Percentiles rank a stretch among this genome's conserved stretches.
phyloP scores from a whole-genome alignment of 2,797 vertebrate species.

The Cheirogaleus major region DNA sequence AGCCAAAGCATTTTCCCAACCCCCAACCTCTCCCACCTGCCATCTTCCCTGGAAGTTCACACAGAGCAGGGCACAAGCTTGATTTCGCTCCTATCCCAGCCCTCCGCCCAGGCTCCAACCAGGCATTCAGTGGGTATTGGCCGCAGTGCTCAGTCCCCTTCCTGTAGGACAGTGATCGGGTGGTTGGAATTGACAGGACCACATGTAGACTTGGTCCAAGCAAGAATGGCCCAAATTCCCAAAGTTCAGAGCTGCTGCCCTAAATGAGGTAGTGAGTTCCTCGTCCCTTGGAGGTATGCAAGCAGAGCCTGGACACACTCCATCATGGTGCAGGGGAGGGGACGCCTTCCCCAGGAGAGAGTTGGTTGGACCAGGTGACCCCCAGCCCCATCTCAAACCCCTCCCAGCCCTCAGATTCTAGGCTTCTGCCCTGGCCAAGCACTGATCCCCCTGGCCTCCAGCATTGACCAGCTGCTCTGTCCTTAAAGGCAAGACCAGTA shows the following conservation, averaged over 20 bases:
- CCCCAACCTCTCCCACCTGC: neutral
- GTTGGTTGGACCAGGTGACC: neutral
- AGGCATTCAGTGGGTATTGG: neutral
- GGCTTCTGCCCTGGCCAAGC: neutral
- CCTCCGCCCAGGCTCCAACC: neutral
- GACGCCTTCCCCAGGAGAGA: neutral
- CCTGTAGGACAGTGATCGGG: neutral
- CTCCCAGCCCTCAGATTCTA: neutral
- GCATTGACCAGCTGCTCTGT: neutral
- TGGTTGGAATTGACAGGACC: neutral
- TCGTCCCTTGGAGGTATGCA: neutral
- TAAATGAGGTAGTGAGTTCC: neutral
- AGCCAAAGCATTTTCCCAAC: neutral
- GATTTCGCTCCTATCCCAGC: neutral
- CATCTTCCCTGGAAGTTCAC: neutral
- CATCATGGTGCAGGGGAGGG: neutral
- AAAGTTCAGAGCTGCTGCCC: neutral
- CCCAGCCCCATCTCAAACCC: neutral
- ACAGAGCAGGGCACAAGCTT: neutral
- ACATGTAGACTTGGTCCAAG: neutral
- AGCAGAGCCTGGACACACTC: neutral
- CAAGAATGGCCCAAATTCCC: neutral
- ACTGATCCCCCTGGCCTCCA: neutral
- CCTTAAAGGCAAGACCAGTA: slow-evolving; percentile 78
- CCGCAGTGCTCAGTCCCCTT: neutral